Base-by-base conservation (phyloP, 2,113 vertebrate genomes). In the Equus przewalskii region DNA sequence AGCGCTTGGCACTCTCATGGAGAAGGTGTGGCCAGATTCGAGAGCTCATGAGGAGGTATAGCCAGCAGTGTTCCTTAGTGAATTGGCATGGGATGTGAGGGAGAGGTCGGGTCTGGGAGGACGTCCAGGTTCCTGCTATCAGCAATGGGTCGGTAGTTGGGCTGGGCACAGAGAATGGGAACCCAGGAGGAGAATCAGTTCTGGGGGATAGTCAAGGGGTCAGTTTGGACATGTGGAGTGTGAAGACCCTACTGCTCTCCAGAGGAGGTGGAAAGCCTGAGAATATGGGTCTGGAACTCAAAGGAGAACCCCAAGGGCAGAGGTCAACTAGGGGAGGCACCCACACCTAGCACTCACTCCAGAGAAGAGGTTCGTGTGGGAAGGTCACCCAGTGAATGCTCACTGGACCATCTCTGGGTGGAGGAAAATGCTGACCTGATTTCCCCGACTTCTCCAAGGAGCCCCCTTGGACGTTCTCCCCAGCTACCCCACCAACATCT, bases 161-260 rank as follows among this genome's bases (percentile, higher is more conserved):
- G 0, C n/a, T 13, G 26, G 24, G 12, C 7, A 30, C 5, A 46
- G 49, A 36, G 12, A 58, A 18, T 0, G 3, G 9, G 65, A 46
- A 18, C 22, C 7, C 6, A 15, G 6, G 13, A 36, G 28, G 7
- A 92, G 16, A 15, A 13, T 8, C 6, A 6, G 11, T 30, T 24
- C 28, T 16, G 5, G 6, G n/a, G 36, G 36, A 69, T 1, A 9
- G 7, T 33, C 12, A 54, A 70, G 22, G 64, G 54, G 15, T 65
- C 72, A 70, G 21, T 83, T 36, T 81, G 30, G 36, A 65, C 15
- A 18, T 19, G 36, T 82, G 73, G 24, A 18, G 1, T 30, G 44
- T 76, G 44, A 85, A 76, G 80, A 72, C 0, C 5, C 36, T 28
- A 18, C 26, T 67, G 18, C 14, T 97, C 49, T 30, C 24, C 56